Evolutionary conservation across 2,113 vertebrate genomes (phyloP).

Genomic region (Salminus brasiliensis): DNA sequence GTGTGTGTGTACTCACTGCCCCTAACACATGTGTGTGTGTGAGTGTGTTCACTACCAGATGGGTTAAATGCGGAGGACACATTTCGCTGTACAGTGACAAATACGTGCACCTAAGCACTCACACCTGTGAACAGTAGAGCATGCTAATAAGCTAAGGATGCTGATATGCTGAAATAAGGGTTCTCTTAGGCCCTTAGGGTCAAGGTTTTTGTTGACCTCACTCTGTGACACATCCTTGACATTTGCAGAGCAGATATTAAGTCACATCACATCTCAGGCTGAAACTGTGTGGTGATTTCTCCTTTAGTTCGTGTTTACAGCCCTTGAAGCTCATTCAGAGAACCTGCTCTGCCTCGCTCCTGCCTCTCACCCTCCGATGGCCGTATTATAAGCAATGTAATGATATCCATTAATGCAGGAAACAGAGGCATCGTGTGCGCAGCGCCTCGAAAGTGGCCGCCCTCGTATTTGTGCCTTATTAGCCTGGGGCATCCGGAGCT

Average conservation of each 20-base stretch:
- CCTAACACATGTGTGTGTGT: too few species aligned
- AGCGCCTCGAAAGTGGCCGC: conserved; percentile 51
- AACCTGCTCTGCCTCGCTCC: background rate
- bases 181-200: background rate
- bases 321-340: background rate
- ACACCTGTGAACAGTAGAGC: too few species aligned
- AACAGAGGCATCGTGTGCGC: background rate
- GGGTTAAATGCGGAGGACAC: too few species aligned
- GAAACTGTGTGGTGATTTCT: background rate
- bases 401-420: conserved; percentile 30
- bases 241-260: conserved; percentile 15
- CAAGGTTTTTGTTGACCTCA: background rate
- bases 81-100: too few species aligned
- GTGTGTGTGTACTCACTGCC: too few species aligned
- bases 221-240: conserved; percentile 26
- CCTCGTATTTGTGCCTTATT: conserved; percentile 63
- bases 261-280: conserved; percentile 16
- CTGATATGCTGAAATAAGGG: too few species aligned
- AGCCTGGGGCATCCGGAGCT: conserved; percentile 60
- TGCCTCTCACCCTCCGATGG: background rate
- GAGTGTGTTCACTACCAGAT: too few species aligned
- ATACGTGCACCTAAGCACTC: too few species aligned
- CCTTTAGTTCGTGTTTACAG: background rate
- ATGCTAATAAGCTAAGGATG: too few species aligned
- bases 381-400: background rate